These are phyloP conservation scores for Helicoverpa zea DNA, from an alignment of 1,140 invertebrate species.

Conservation along the genomic window DNA sequence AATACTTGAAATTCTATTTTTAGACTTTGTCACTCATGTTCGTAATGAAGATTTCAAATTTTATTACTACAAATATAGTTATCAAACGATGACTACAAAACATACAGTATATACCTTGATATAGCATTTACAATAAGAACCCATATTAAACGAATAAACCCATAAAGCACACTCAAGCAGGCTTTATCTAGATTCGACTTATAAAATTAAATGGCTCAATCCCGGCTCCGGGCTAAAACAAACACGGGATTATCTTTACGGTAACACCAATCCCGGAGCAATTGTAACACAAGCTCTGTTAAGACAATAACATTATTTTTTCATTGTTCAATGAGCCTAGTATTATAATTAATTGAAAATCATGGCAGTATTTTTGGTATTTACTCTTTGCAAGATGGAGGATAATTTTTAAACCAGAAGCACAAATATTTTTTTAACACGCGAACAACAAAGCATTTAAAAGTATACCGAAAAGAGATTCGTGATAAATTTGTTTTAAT, in stretches of 20 bases:
- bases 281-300: conserved; percentile 34
- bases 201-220: conserved; percentile 78
- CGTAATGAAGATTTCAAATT: too few species aligned
- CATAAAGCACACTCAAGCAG: conserved; percentile 69
- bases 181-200: conserved; percentile 77
- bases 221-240: conserved; percentile 71
- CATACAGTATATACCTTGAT: background rate
- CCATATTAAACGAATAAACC: conserved; percentile 50
- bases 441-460: background rate
- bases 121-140: conserved; percentile 3
- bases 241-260: conserved; percentile 65
- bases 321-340: background rate
- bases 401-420: too few species aligned
- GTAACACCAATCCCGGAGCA: conserved; percentile 47
- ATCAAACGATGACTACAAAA: background rate
- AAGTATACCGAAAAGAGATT: background rate
- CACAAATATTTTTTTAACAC: conserved; percentile 42
- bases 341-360: background rate
- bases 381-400: background rate
- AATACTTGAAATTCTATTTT: too few species aligned
- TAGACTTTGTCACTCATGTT: too few species aligned
- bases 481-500: conserved; percentile 23
- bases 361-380: background rate
- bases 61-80: too few species aligned
- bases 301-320: conserved; percentile 7